Base-by-base conservation (phyloP, 1,140 invertebrate species). In the Pogonomyrmex barbatus region DNA sequence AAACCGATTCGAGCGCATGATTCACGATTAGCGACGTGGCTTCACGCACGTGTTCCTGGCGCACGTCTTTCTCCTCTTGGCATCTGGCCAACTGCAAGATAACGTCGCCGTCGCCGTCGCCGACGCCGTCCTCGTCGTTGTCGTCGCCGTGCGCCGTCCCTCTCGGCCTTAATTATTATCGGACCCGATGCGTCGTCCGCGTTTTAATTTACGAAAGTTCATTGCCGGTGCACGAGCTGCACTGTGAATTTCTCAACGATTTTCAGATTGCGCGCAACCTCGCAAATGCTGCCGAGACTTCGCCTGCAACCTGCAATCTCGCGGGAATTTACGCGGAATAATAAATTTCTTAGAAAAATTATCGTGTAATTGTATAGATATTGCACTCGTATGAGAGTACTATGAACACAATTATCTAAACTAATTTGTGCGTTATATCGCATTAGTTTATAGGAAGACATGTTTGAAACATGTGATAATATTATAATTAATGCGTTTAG, bases 21-120 rank as follows among this genome's bases (percentile, higher is more conserved):
- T 90, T 90, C 89, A 90, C 85, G 79, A 52, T 50, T 84, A 52
- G 56, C 82, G 50, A 36, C 70, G 88, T 76, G 87, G 84, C 85
- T 88, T 85, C 68, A 89, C 90, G 89, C 90, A 91, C 90, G 89
- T 90, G 90, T 90, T 90, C 79, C 84, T 90, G 87, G 89, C 89
- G 86, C 85, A 62, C 90, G 71, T 85, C 85, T 91, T 52, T 65
- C 79, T 82, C 84, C 71, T 58, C 67, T 85, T 89, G 90, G 89
- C 65, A 50, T 14, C 0, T 1, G 36, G 68, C 89, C 89, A 90
- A 68, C 73, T 79, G 71, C 85, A 79, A 87, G 83, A 75, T 78
- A 78, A 76, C 63, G 70, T 68, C 56, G 50, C 45, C 39, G 85
- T 39, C 62, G 86, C 73, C 65, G 71, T 85, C 71, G 67, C n/a